Base-by-base conservation (phyloP, 2,113 vertebrate genomes). In the Pseudorhombus dupliciocellatus region DNA sequence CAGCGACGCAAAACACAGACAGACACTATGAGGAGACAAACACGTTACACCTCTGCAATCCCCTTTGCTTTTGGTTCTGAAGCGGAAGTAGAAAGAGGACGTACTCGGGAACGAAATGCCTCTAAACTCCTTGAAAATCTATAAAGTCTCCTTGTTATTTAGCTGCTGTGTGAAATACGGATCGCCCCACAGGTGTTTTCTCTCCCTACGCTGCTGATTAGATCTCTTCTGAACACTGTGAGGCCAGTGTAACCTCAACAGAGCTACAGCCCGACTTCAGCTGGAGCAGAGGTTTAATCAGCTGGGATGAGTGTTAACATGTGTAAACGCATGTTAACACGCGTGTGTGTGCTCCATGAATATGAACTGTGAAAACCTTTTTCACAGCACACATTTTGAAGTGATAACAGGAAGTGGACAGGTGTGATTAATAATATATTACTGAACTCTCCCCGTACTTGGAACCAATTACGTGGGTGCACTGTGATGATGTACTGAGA, bases 1-100 rank as follows among this genome's bases (percentile, higher is more conserved):
- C 31, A 48, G 16, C 26, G 11, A 34, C 55, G 42, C 22, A 61
- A 55, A 59, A 80, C 46, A 70, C 61, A 73, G 44, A n/a, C n/a
- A n/a, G n/a, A n/a, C n/a, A n/a, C n/a, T n/a, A n/a, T n/a, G n/a
- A n/a, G n/a, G n/a, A n/a, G 40, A 42, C 14, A 42, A 42, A 42
- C 40, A 16, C 15, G 16, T 42, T 4, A 42, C 15, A 42, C 40
- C 40, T 16, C 15, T 42, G 5, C 14, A 16, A 42, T 42, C 31
- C 31, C 11, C 31, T 34, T 11, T 2, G 11, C 31, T 34, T 7
- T 34, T 34, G 31, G 31, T 34, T 34, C 31, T 34, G 8, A 34
- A 34, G 8, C 8, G 8, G 31, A 2, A 34, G 31, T 34, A 34
- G 31, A 55, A 44, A 18, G 44, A 16, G 16, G 7, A 7, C 5